Conservation (phyloP, 2,888 invertebrate genomes). For the Epinotia ramella region DNA sequence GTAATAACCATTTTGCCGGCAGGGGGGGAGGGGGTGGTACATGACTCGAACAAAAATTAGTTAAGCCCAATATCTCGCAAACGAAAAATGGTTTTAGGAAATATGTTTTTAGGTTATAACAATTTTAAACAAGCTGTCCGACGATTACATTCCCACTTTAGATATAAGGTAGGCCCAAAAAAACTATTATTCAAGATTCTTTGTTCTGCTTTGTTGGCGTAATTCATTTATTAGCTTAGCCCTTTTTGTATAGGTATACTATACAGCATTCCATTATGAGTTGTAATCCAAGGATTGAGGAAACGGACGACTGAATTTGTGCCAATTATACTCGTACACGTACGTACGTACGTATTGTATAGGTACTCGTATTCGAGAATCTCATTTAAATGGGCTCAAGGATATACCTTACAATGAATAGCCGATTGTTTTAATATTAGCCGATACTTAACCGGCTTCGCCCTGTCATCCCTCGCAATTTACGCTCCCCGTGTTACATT, state of each 20-base stretch:
- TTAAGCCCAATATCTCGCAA: too few relatives aligned
- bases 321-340: not conserved
- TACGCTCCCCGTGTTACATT: constrained; percentile 28
- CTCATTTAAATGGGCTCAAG: constrained; percentile 8
- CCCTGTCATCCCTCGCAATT: constrained; percentile 36
- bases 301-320: not conserved
- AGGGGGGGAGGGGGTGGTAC: too few relatives aligned
- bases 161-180: too few relatives aligned
- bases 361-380: constrained; percentile 10
- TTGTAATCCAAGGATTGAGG: not conserved
- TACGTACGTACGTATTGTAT: not conserved
- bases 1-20: too few relatives aligned
- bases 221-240: not conserved
- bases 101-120: too few relatives aligned
- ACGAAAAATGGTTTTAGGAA: too few relatives aligned
- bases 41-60: too few relatives aligned
- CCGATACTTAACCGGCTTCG: constrained; percentile 30
- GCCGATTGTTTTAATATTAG: constrained; percentile 37
- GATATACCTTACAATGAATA: constrained; percentile 20
- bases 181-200: too few relatives aligned
- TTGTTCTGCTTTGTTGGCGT: too few relatives aligned
- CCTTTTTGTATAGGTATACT: not conserved
- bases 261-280: not conserved
- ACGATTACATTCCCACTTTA: too few relatives aligned
- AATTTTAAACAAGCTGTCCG: too few relatives aligned